phyloP scores from a whole-genome alignment of 1,140 invertebrate genomes.

The Drosophila sturtevanti region DNA sequence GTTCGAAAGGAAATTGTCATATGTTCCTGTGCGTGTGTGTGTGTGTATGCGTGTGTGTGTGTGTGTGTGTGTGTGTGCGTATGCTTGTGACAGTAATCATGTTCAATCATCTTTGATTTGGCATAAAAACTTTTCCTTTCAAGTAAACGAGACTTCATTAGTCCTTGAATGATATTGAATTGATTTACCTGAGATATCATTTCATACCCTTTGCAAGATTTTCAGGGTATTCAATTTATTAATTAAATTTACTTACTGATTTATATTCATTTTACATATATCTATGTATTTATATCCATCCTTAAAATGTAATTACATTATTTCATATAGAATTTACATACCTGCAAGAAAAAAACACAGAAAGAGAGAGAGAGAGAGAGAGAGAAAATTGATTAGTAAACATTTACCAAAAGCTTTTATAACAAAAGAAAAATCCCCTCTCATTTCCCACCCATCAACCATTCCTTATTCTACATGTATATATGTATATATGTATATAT shows the following conservation, averaged over 20 bases:
- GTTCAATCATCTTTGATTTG: neutral
- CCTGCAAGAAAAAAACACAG: conserved; percentile 25
- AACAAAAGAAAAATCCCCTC: neutral
- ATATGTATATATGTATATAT: too few relatives aligned
- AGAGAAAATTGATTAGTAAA: conserved; percentile 45
- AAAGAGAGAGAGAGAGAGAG: neutral
- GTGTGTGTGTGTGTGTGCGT: neutral
- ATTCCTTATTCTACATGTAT: too few relatives aligned
- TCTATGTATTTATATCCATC: too few relatives aligned
- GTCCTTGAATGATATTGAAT: neutral
- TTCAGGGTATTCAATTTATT: too few relatives aligned
- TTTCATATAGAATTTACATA: conserved; percentile 39
- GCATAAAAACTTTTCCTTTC: too few relatives aligned
- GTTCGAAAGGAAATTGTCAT: neutral
- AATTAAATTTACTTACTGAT: too few relatives aligned
- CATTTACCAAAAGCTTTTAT: conserved; percentile 36
- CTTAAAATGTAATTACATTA: neutral
- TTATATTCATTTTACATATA: too few relatives aligned
- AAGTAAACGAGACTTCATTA: neutral
- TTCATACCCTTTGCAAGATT: too few relatives aligned
- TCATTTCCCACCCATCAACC: neutral
- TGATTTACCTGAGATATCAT: too few relatives aligned
- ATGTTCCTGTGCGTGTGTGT: neutral
- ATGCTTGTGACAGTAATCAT: conserved; percentile 12
- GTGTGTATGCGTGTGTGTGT: neutral